These are phyloP conservation scores for Gymnoscopelus braueri DNA, from an alignment of 2,797 vertebrate species.

Conservation along the genomic window DNA sequence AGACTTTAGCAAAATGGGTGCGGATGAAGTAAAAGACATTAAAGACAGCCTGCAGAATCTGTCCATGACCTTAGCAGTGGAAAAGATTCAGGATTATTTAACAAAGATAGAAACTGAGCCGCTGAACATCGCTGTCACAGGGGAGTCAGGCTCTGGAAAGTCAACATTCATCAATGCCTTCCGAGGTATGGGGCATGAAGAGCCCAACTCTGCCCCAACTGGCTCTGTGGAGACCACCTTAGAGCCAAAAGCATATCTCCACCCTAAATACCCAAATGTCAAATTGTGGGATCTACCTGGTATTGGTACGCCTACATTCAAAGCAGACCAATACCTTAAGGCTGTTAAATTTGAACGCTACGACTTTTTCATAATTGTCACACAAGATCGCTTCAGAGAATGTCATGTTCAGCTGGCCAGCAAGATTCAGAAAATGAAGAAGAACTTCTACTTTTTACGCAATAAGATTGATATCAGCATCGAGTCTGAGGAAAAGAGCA, in stretches of 20 bases:
- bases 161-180: constrained; percentile 65
- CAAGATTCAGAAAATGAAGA: constrained; percentile 72
- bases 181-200: constrained; percentile 34
- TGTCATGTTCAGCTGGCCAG: constrained; percentile 73
- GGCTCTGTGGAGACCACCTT: constrained; percentile 53
- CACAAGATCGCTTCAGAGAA: constrained; percentile 66
- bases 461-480: constrained; percentile 79
- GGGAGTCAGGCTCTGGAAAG: constrained; percentile 67
- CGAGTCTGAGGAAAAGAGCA: constrained; percentile 35
- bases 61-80: constrained; percentile 19
- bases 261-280: constrained; percentile 73
- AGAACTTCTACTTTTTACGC: constrained; percentile 81
- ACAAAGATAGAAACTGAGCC: constrained; percentile 3
- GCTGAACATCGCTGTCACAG: constrained; percentile 64
- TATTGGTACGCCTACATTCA: constrained; percentile 70
- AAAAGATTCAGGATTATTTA: constrained; percentile 31
- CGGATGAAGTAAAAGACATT: rapidly evolving
- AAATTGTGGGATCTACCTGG: constrained; percentile 84
- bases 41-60: background rate
- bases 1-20: too few species aligned
- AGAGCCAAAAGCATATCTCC: constrained; percentile 48
- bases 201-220: constrained; percentile 47
- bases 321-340: constrained; percentile 74
- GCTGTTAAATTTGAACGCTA: constrained; percentile 72
- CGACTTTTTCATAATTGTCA: constrained; percentile 82